Percentiles rank a stretch among this genome's conserved stretches.
Conservation (phyloP, 2,113 vertebrate species). For the Diphyllodes magnificus region DNA sequence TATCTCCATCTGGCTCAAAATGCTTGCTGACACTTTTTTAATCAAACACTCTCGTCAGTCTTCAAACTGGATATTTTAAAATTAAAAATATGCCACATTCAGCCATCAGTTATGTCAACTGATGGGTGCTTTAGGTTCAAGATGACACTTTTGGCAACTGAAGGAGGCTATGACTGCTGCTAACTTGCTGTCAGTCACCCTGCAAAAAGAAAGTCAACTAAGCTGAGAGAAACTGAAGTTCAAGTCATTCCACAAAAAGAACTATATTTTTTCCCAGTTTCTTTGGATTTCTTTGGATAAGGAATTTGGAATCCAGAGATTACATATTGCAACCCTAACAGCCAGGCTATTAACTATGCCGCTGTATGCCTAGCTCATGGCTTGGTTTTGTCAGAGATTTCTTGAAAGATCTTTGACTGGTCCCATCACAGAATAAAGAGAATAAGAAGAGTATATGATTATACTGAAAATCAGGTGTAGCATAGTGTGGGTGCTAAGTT, state of each 20-base stretch:
- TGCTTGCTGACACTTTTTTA: background rate
- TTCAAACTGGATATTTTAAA: background rate
- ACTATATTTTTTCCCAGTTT: background rate
- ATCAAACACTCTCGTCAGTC: background rate
- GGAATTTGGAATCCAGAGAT: background rate
- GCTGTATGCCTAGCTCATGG: background rate
- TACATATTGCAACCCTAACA: background rate
- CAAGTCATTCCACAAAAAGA: background rate
- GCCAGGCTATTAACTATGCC: background rate
- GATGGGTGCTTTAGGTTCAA: background rate
- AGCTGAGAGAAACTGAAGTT: rapidly evolving
- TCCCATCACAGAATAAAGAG: background rate
- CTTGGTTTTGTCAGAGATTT: background rate
- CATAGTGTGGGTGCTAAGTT: background rate
- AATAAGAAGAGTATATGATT: background rate
- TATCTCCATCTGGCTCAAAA: background rate
- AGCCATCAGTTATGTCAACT: background rate
- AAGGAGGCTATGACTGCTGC: background rate
- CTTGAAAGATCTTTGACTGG: background rate
- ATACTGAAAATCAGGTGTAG: background rate
- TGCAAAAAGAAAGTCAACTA: background rate
- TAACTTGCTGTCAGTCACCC: background rate
- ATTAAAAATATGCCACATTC: background rate
- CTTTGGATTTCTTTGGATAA: background rate
- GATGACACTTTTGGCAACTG: background rate